These are phyloP conservation scores for Latrodectus elegans DNA, from an alignment of 2,888 invertebrate species.

Conservation along the genomic window DNA sequence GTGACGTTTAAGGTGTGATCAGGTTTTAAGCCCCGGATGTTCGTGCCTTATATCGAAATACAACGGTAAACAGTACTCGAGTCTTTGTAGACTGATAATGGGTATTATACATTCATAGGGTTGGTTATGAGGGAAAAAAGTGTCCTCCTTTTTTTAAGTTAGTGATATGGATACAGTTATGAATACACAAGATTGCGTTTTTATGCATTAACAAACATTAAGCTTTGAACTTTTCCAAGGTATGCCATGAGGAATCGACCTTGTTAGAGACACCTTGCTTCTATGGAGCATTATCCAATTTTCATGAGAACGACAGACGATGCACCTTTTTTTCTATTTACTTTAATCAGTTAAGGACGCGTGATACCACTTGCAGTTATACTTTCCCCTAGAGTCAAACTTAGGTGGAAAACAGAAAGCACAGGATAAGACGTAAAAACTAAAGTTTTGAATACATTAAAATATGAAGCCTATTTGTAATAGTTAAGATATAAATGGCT, in stretches of 20 bases:
- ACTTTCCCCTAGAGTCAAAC: too few species aligned
- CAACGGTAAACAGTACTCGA: constrained; percentile 53
- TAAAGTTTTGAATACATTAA: too few species aligned
- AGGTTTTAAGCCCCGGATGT: constrained; percentile 46
- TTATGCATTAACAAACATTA: constrained; percentile 2
- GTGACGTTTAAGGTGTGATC: constrained; percentile 44
- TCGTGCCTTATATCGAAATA: constrained; percentile 17
- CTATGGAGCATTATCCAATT: too few species aligned
- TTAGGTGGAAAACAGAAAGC: too few species aligned
- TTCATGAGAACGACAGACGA: too few species aligned
- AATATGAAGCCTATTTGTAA: too few species aligned
- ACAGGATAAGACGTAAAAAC: too few species aligned
- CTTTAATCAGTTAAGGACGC: too few species aligned
- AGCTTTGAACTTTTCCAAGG: not conserved
- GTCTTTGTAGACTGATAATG: constrained; percentile 17
- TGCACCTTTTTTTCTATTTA: too few species aligned
- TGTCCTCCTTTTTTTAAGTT: not conserved
- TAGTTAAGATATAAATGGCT: too few species aligned
- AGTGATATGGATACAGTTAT: not conserved
- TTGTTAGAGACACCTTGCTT: not conserved
- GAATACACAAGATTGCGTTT: not conserved
- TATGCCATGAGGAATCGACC: not conserved
- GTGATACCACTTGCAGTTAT: too few species aligned
- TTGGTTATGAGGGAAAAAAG: constrained; percentile 2
- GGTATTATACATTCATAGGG: constrained; percentile 38